Percentiles rank a stretch among this genome's conserved stretches.
These are phyloP conservation scores for Cecidostiba fungosa DNA, from an alignment of 2,888 invertebrate genomes.

Conservation along the genomic window DNA sequence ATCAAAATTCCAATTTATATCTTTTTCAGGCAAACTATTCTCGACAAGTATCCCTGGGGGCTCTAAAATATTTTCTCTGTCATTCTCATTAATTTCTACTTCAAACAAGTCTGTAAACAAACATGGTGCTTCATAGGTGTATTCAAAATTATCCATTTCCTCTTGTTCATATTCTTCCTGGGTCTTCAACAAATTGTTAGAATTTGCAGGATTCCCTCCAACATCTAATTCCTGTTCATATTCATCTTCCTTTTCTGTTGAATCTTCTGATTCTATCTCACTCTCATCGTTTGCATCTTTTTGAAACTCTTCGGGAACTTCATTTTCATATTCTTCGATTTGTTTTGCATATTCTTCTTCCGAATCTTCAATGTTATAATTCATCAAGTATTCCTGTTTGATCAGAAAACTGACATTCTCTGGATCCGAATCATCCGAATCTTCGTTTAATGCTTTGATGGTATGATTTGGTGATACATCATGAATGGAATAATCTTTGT, in stretches of 20 bases:
- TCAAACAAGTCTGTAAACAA: slow-evolving; percentile 46
- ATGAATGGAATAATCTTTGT: background rate
- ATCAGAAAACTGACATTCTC: slow-evolving; percentile 58
- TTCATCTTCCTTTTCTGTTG: slow-evolving; percentile 6
- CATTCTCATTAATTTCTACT: slow-evolving; percentile 53
- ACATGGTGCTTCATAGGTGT: slow-evolving; percentile 28
- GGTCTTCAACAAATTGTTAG: background rate
- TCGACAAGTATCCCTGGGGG: background rate
- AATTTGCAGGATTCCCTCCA: background rate
- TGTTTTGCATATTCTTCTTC: slow-evolving; percentile 46
- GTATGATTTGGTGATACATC: slow-evolving; percentile 6
- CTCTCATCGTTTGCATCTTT: slow-evolving; percentile 29
- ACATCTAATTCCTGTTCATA: background rate
- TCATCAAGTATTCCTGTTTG: slow-evolving; percentile 47
- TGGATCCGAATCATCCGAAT: slow-evolving; percentile 60
- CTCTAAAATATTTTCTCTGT: slow-evolving; percentile 24
- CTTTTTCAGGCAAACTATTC: slow-evolving; percentile 9
- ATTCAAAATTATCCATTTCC: slow-evolving; percentile 22
- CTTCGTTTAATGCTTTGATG: background rate
- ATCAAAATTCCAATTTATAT: slow-evolving; percentile 56
- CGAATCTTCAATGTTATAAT: slow-evolving; percentile 36
- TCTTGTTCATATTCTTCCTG: background rate
- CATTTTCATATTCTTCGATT: slow-evolving; percentile 16
- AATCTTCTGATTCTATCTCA: slow-evolving; percentile 27
- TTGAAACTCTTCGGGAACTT: slow-evolving; percentile 22